Percentiles rank a stretch among this genome's conserved stretches.
These are phyloP conservation scores for Aptenodytes forsteri DNA, from an alignment of 2,113 vertebrate species.

Conservation along the genomic window DNA sequence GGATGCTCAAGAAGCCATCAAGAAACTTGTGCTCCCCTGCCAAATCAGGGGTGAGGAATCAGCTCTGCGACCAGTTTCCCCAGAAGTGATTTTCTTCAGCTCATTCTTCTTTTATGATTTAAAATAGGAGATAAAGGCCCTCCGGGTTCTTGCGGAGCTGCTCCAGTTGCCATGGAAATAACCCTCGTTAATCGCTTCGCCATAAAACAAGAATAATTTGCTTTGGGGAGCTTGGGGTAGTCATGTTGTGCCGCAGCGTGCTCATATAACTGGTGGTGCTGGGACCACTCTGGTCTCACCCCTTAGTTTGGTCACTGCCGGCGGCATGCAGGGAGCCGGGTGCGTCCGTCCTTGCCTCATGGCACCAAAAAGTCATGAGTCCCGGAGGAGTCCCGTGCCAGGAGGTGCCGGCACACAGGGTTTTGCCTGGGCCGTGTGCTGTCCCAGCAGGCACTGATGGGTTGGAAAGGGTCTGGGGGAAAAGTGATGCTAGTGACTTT, in stretches of 20 bases:
- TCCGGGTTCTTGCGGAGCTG: neutral
- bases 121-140: neutral
- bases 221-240: neutral
- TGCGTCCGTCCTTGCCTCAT: neutral
- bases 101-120: slow-evolving; percentile 1
- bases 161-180: slow-evolving; percentile 52
- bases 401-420: neutral
- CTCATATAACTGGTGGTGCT: neutral
- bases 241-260: neutral
- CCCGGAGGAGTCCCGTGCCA: neutral
- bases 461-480: neutral
- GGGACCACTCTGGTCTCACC: neutral
- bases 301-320: neutral
- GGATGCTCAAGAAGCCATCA: neutral
- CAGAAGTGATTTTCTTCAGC: neutral
- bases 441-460: neutral
- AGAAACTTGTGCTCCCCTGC: neutral
- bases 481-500: neutral
- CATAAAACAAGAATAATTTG: slow-evolving; percentile 4
- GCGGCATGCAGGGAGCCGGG: neutral
- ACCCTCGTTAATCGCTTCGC: neutral
- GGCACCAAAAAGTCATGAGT: accelerated
- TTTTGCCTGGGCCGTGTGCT: neutral
- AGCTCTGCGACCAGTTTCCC: neutral
- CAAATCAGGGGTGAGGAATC: neutral